phyloP scores from a whole-genome alignment of 2,888 invertebrate species.

The Nomada goodeniana region DNA sequence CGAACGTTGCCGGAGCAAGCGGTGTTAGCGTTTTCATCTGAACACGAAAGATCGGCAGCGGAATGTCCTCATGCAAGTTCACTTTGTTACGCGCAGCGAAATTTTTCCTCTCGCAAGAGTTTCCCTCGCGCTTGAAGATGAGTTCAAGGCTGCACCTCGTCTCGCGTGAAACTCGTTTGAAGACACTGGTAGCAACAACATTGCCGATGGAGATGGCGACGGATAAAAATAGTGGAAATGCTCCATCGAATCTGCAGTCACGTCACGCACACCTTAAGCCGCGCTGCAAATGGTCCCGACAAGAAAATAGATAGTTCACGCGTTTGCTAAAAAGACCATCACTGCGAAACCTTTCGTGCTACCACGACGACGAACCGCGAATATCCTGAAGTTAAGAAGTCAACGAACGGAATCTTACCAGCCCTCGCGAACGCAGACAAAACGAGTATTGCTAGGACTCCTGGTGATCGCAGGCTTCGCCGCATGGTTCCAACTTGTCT shows the following conservation, averaged over 20 bases:
- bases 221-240: slow-evolving; percentile 63
- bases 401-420: slow-evolving; percentile 58
- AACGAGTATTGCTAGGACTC: slow-evolving; percentile 58
- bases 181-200: slow-evolving; percentile 72
- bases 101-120: slow-evolving; percentile 11
- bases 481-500: slow-evolving; percentile 63
- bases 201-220: slow-evolving; percentile 35
- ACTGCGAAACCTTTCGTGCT: slow-evolving; percentile 7
- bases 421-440: slow-evolving; percentile 47
- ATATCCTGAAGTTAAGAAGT: neutral
- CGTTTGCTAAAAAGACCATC: slow-evolving; percentile 1
- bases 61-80: neutral
- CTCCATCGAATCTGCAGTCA: slow-evolving; percentile 59
- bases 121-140: slow-evolving; percentile 15
- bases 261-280: slow-evolving; percentile 57
- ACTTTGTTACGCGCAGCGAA: neutral
- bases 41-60: neutral
- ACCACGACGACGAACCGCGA: neutral
- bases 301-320: slow-evolving; percentile 26
- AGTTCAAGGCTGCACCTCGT: slow-evolving; percentile 34
- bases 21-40: no score
- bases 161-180: slow-evolving; percentile 78
- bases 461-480: slow-evolving; percentile 50
- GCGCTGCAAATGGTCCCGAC: slow-evolving; percentile 68
- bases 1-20: no score